Conservation (phyloP, 2,113 vertebrate species). For the Pagrus major region DNA sequence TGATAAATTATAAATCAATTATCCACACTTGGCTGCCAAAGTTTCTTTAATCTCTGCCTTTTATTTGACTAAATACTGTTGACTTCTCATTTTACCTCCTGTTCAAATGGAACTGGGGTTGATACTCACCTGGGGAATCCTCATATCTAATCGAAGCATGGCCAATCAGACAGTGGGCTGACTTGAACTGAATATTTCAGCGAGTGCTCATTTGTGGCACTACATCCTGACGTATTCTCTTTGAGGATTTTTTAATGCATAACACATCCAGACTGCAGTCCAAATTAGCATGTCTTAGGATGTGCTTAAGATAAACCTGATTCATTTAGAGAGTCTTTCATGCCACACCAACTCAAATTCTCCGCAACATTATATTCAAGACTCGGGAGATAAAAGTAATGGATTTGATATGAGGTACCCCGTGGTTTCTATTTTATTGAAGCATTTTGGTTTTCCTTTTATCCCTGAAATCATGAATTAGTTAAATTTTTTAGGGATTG, state of each 20-base stretch:
- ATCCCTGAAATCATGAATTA: constrained; percentile 15
- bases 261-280: constrained; percentile 41
- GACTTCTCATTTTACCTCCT: constrained; percentile 72
- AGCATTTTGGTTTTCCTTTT: constrained; percentile 15
- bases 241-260: constrained; percentile 66
- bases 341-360: constrained; percentile 23
- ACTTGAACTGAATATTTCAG: constrained; percentile 71
- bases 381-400: constrained; percentile 42
- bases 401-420: constrained; percentile 21
- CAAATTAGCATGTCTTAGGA: constrained; percentile 49
- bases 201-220: constrained; percentile 41
- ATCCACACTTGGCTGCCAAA: constrained; percentile 72
- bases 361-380: constrained; percentile 28
- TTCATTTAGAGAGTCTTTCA: constrained; percentile 58
- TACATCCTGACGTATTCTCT: constrained; percentile 63
- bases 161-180: constrained; percentile 51
- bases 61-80: constrained; percentile 83
- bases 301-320: constrained; percentile 64
- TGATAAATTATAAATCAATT: constrained; percentile 86
- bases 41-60: constrained; percentile 81
- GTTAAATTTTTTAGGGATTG: neutral
- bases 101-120: constrained; percentile 65
- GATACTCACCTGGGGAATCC: constrained; percentile 75
- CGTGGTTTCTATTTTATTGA: constrained; percentile 13
- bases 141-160: constrained; percentile 64